phyloP scores from a whole-genome alignment of 2,113 vertebrate genomes.

The Anser cygnoides region DNA sequence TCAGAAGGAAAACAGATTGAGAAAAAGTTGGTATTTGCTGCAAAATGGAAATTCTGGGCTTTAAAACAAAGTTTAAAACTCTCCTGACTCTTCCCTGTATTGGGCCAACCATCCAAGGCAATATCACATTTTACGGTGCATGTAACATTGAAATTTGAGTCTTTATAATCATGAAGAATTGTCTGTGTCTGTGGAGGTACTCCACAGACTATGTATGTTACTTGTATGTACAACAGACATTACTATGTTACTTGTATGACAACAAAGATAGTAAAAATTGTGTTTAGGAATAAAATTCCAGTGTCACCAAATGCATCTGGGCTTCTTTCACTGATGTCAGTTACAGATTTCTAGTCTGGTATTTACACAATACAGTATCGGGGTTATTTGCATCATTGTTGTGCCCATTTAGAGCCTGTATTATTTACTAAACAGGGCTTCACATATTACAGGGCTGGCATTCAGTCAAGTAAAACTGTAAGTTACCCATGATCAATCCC shows the following conservation, averaged over 20 bases:
- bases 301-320: not conserved
- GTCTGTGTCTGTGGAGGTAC: not conserved
- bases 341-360: not conserved
- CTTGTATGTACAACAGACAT: no score
- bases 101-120: not conserved
- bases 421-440: not conserved
- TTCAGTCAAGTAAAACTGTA: not conserved
- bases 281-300: not conserved
- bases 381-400: not conserved
- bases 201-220: not conserved
- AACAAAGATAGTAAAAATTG: not conserved
- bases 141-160: not conserved
- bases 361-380: not conserved
- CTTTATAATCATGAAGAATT: not conserved
- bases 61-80: not conserved
- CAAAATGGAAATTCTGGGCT: not conserved
- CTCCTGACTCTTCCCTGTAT: rapidly evolving
- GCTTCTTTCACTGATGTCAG: not conserved
- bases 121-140: not conserved
- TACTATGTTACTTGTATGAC: not conserved
- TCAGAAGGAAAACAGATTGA: not conserved
- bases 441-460: not conserved
- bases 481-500: not conserved
- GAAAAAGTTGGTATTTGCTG: not conserved
- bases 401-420: not conserved